Base-by-base conservation (phyloP, 2,888 invertebrate genomes). In the Ectemnius cavifrons region DNA sequence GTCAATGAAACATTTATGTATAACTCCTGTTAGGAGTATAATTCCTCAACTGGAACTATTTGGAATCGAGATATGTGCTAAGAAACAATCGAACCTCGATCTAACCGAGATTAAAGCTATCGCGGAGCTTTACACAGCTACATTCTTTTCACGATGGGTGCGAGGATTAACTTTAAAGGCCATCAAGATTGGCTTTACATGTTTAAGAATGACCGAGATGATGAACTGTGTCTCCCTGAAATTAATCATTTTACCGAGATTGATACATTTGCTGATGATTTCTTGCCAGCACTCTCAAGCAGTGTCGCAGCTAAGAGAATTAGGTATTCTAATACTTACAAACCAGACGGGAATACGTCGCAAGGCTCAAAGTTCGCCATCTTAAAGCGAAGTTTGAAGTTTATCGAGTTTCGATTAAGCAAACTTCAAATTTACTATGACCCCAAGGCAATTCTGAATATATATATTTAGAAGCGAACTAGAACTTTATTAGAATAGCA, bases 61-160 rank as follows among this genome's bases (percentile, higher is more conserved):
- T 60, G 90, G 92, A 1, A 84, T 92, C 23, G 86, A 86, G 28
- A 77, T 92, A 49, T 92, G 92, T 78, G 90, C 72, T 86, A 84
- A 52, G 83, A 88, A 0, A 81, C 82, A 8, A 83, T 92, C 2
- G 92, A 92, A 71, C 76, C 90, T 1, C 90, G 91, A 67, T 11
- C 37, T 37, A 37, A 37, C 37, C 37, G 92, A 93, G 79, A 71
- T 93, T n/a, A 90, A 86, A 75, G 90, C 91, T 1, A 88, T 93
- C 1, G 88, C 91, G 2, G 85, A 89, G 71, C 82, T 93, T 67
- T 93, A 93, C 73, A 85, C 85, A 5, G 87, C 89, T 2, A 91
- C 93, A 73, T 92, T 92, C 80, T 87, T 87, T 46, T 90, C 91
- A 1, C 91, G 92, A 82, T 92, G 88, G 83, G 62, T 89, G 14